phyloP scores from a whole-genome alignment of 2,113 vertebrate species.

The Corythoichthys intestinalis region DNA sequence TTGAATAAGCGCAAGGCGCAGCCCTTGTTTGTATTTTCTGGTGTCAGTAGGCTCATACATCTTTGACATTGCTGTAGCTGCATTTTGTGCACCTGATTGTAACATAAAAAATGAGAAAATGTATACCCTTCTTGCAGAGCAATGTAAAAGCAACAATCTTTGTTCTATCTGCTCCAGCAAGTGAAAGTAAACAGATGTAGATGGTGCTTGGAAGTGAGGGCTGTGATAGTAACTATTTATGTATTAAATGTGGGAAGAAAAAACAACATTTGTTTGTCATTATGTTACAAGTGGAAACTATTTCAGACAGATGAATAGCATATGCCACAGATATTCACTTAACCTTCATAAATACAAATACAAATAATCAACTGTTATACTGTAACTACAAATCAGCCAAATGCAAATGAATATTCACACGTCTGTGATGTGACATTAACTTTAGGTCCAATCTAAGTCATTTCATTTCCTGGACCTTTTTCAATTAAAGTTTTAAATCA shows the following conservation, averaged over 20 bases:
- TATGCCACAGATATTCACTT: not conserved
- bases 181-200: slow-evolving; percentile 22
- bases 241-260: slow-evolving; percentile 7
- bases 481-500: slow-evolving; percentile 18
- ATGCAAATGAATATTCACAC: not conserved
- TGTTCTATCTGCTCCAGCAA: slow-evolving; percentile 16
- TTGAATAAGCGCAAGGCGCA: not conserved
- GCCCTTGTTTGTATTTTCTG: slow-evolving; percentile 34
- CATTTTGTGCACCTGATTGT: slow-evolving; percentile 20
- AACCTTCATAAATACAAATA: not conserved
- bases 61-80: slow-evolving; percentile 14
- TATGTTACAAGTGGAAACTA: slow-evolving; percentile 7
- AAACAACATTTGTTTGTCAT: slow-evolving; percentile 12
- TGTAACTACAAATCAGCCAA: not conserved
- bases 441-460: not conserved
- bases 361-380: not conserved
- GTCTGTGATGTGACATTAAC: not conserved
- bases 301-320: not conserved
- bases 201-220: slow-evolving; percentile 3
- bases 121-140: slow-evolving; percentile 22
- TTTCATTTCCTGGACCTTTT: slow-evolving; percentile 7
- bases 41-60: slow-evolving; percentile 35
- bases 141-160: slow-evolving; percentile 7
- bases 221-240: slow-evolving; percentile 7
- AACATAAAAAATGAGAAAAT: slow-evolving; percentile 40